Conservation (phyloP, 1,140 invertebrate species). For the Stegodyphus mimosarum region DNA sequence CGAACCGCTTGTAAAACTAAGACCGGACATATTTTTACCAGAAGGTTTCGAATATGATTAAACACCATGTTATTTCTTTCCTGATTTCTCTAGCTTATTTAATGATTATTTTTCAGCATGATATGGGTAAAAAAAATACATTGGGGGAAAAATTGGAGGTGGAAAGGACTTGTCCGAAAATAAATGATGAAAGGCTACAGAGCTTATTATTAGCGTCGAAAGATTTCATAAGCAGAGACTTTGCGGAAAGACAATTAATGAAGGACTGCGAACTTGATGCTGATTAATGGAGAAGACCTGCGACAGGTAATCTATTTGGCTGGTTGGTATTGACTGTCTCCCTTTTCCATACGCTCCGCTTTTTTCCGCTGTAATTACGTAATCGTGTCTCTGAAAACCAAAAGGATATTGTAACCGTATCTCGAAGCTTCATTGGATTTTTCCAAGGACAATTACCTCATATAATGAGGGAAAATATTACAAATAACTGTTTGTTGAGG, state of each 20-base stretch:
- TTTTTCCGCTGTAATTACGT: neutral
- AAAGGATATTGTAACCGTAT: no score
- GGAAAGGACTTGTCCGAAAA: neutral
- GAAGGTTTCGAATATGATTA: conserved; percentile 59
- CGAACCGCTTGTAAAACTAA: conserved; percentile 41
- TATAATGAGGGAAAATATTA: no score
- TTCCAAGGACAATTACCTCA: no score
- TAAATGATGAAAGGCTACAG: conserved; percentile 30
- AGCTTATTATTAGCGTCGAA: conserved; percentile 31
- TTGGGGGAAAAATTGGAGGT: neutral
- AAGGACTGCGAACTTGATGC: conserved; percentile 35
- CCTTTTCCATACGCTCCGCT: conserved; percentile 6
- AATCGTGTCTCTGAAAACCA: no score
- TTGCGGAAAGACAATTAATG: conserved; percentile 36
- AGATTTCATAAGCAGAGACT: conserved; percentile 1
- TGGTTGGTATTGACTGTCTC: conserved; percentile 46
- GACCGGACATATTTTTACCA: conserved; percentile 53
- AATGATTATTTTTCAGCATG: conserved; percentile 47
- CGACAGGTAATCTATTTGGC: conserved; percentile 27
- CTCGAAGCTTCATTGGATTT: no score
- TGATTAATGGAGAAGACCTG: conserved; percentile 46
- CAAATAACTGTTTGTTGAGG: no score
- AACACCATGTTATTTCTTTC: conserved; percentile 35
- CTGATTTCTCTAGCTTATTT: conserved; percentile 4
- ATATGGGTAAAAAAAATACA: neutral